These are phyloP conservation scores for Neelides sp. DNA, from an alignment of 1,140 invertebrate genomes.

Conservation along the genomic window DNA sequence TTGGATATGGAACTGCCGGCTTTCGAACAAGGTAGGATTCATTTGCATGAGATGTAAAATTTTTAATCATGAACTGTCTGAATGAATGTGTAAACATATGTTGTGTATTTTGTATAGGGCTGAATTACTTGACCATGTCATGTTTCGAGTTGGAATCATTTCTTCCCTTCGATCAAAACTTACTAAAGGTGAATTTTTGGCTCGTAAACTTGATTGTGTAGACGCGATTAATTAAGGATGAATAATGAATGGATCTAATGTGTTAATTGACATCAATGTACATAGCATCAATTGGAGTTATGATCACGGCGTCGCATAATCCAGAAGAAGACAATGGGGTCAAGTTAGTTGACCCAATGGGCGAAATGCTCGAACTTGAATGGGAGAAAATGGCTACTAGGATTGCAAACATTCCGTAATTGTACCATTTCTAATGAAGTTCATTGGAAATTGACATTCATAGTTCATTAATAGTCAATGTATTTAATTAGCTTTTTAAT, in stretches of 20 bases:
- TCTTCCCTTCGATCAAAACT: slow-evolving; percentile 70
- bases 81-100: background rate
- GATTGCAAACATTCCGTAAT: slow-evolving; percentile 60
- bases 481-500: slow-evolving; percentile 26
- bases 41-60: slow-evolving; percentile 8
- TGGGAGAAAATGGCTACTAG: slow-evolving; percentile 85
- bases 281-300: slow-evolving; percentile 65
- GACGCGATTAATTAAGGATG: no score
- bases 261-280: slow-evolving; percentile 13
- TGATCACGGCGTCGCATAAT: slow-evolving; percentile 99
- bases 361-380: slow-evolving; percentile 83
- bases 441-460: no score
- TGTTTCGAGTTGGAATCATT: slow-evolving; percentile 83
- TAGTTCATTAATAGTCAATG: no score
- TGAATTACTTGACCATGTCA: slow-evolving; percentile 65
- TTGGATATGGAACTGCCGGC: slow-evolving; percentile 58
- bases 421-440: no score
- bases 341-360: slow-evolving; percentile 86
- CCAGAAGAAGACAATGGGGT: slow-evolving; percentile 92
- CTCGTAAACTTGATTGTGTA: no score
- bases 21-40: slow-evolving; percentile 50
- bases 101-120: slow-evolving; percentile 46
- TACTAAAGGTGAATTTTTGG: slow-evolving; percentile 66
- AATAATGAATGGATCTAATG: background rate
- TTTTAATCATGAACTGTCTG: background rate